Base-by-base conservation (phyloP, 2,113 vertebrate species). In the Carlito syrichta region DNA sequence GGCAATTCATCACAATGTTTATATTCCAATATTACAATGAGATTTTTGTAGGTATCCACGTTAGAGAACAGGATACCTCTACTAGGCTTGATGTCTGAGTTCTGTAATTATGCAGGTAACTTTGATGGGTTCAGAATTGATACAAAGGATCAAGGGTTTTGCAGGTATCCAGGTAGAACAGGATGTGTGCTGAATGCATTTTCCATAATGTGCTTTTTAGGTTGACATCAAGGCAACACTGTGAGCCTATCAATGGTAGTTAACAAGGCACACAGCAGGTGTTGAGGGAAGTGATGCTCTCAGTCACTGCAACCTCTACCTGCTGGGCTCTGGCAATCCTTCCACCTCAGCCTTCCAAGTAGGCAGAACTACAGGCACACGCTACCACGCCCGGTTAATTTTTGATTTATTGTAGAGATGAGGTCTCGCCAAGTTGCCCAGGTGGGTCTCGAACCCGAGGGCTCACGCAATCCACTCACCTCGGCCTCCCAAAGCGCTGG, bases 241-340 rank as follows among this genome's bases (percentile, higher is more conserved):
- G 27, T 8, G 40, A 92, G 20, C 25, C 7, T 62, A 4, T 60
- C 11, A 3, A 23, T 62, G 43, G 27, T n/a, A 48, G 30, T 40
- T 43, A 30, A 77, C 1, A 11, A 35, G n/a, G 4, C 7, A 9
- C 1, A 6, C 6, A 32, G 17, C 60, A 32, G 17, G 1, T 6
- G 25, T 35, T 22, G 58, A 43, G 45, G 48, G 52, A 66, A 56
- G 71, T n/a, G 48, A 77, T 77, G 23, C n/a, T n/a, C n/a, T n/a
- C n/a, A n/a, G n/a, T n/a, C n/a, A n/a, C n/a, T n/a, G n/a, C n/a
- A n/a, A n/a, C n/a, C n/a, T n/a, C n/a, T n/a, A n/a, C n/a, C n/a
- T n/a, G n/a, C n/a, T n/a, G n/a, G n/a, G n/a, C n/a, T n/a, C n/a
- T n/a, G n/a, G n/a, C n/a, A n/a, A n/a, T n/a, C n/a, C n/a, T n/a